Evolutionary conservation across 2,797 vertebrate species (phyloP).

Genomic region (Pantherophis vulpinus): DNA sequence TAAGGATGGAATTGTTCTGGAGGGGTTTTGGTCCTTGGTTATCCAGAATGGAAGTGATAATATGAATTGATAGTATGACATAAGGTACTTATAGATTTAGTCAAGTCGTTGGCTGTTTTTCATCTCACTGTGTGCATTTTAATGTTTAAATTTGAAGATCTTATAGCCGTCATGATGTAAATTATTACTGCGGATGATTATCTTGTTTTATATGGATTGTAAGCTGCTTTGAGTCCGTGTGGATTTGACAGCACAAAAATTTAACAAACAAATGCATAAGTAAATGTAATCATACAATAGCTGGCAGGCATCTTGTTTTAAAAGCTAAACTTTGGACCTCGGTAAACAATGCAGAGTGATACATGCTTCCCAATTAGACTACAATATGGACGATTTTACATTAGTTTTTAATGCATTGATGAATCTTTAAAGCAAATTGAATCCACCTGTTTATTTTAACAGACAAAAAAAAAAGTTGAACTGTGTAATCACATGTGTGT

Average conservation of each 20-base stretch:
- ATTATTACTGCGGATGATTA: not conserved
- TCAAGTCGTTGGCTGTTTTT: not conserved
- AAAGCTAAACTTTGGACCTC: not conserved
- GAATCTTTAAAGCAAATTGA: not conserved
- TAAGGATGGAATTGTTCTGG: not conserved
- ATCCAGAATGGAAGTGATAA: not conserved
- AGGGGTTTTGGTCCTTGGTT: not conserved
- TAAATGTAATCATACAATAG: not conserved
- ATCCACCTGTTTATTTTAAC: constrained; percentile 6
- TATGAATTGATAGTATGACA: not conserved
- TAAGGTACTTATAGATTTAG: not conserved
- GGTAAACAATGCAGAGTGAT: not conserved
- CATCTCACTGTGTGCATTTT: not conserved
- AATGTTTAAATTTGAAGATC: not conserved
- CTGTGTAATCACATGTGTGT: not conserved
- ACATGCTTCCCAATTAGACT: not conserved
- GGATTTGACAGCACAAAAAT: not conserved
- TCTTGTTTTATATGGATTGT: not conserved
- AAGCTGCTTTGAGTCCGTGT: not conserved
- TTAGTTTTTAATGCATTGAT: not conserved
- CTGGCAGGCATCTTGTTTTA: not conserved
- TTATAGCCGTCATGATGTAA: not conserved
- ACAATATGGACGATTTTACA: constrained; percentile 20
- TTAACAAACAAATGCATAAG: not conserved
- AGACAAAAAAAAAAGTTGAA: not conserved